Conservation (phyloP, 2,797 vertebrate species). For the Smutsia temminckii region DNA sequence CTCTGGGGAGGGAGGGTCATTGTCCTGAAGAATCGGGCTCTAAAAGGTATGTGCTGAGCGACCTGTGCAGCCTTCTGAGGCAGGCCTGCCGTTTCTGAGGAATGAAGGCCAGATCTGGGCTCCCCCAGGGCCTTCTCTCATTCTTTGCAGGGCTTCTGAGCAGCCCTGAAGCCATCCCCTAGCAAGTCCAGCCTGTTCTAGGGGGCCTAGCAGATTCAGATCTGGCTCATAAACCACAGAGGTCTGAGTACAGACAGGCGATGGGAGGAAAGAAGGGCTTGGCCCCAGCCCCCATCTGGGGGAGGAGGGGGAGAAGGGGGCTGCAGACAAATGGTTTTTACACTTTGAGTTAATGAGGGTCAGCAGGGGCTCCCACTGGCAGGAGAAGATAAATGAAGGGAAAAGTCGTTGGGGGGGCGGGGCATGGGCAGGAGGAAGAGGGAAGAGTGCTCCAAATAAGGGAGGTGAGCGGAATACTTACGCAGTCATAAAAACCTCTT, state of each 20-base stretch:
- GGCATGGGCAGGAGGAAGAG: slow-evolving; percentile 40
- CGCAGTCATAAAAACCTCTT: slow-evolving; percentile 47
- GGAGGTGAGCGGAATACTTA: background rate
- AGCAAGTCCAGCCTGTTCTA: slow-evolving; percentile 29
- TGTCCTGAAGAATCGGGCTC: background rate
- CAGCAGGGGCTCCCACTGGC: slow-evolving; percentile 62
- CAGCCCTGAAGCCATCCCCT: background rate
- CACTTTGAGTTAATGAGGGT: slow-evolving; percentile 82
- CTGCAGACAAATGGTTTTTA: slow-evolving; percentile 79
- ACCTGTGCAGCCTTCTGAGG: background rate
- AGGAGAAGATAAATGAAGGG: slow-evolving; percentile 70
- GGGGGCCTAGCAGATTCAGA: background rate
- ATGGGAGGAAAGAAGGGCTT: slow-evolving; percentile 24
- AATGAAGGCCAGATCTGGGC: background rate
- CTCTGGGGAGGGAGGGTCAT: background rate
- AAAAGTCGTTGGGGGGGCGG: background rate
- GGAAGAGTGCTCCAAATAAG: background rate
- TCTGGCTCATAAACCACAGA: slow-evolving; percentile 53
- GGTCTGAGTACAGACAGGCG: slow-evolving; percentile 17
- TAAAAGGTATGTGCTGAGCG: background rate
- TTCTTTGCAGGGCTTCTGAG: background rate
- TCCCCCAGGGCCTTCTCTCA: background rate
- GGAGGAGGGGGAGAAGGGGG: background rate
- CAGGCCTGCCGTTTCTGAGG: background rate
- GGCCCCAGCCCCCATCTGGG: slow-evolving; percentile 37